Evolutionary conservation across 1,140 invertebrate species (phyloP), one percentile per base, ranked within the genome.

Genomic region (Trichonephila clavipes): DNA sequence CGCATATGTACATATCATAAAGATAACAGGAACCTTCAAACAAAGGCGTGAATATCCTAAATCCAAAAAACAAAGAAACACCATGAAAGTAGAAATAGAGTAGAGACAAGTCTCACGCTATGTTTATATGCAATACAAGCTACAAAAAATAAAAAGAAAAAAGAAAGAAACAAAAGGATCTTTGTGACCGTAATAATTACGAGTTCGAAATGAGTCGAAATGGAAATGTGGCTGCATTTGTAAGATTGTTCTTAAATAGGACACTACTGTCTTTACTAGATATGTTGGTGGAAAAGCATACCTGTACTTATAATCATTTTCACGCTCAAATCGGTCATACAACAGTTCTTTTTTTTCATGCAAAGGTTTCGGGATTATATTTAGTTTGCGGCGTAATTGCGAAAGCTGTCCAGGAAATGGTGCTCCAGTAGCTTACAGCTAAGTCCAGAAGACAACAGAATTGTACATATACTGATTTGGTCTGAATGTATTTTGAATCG

Each of bases 161-260:
- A 51, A 51, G 8, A 51, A 51, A 51, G 18, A 87, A 62, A 87
- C 85, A 87, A 87, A 87, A 61, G 85, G 61, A 87, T 44, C 85
- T 28, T 19, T 87, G 81, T 58, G 81, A n/a, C 40, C n/a, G 81
- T 44, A 58, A 51, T 83, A 83, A 83, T 83, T 83, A 83, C 81
- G 81, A 83, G 19, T 83, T 72, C 24, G 69, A 72, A 72, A 28
- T 72, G 69, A 72, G 24, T 18, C 44, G 81, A 83, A 83, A 83
- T 83, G 81, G 21, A 83, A 83, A 83, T 83, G 16, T 58, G 5
- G 16, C 34, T 18, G n/a, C n/a, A n/a, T 51, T 40, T 18, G 21
- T 64, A 61, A 64, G 85, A 87, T 87, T 87, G 85, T 87, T 61
- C 59, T 87, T 61, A 87, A 87, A 87, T 87, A 87, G 85, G 85